Percentiles rank a stretch among this genome's conserved stretches.
These are phyloP conservation scores for Lates japonicus DNA, from an alignment of 2,797 vertebrate genomes.

Conservation along the genomic window DNA sequence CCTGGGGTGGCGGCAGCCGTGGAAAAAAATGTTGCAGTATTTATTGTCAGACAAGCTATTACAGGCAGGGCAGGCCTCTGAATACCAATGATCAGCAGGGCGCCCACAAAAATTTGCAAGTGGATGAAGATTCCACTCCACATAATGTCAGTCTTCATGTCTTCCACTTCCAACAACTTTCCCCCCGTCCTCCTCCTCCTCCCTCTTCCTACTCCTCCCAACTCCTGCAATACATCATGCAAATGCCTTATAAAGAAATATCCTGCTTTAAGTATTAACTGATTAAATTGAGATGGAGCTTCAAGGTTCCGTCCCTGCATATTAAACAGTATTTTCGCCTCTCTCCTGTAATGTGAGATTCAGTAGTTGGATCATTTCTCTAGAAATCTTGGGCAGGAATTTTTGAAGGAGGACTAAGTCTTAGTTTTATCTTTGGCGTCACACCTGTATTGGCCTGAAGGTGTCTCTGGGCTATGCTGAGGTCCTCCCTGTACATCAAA, in stretches of 20 bases:
- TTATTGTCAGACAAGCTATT: slow-evolving; percentile 77
- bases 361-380: slow-evolving; percentile 50
- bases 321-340: slow-evolving; percentile 63
- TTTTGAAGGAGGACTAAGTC: slow-evolving; percentile 41
- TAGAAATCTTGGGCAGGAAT: slow-evolving; percentile 52
- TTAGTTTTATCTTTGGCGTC: slow-evolving; percentile 38
- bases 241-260: slow-evolving; percentile 74
- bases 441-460: slow-evolving; percentile 38
- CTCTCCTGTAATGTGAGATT: slow-evolving; percentile 67
- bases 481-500: slow-evolving; percentile 4
- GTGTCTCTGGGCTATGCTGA: slow-evolving; percentile 24
- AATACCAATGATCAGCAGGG: slow-evolving; percentile 75
- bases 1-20: slow-evolving; percentile 42
- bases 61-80: slow-evolving; percentile 52
- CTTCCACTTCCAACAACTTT: slow-evolving; percentile 39
- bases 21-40: slow-evolving; percentile 58
- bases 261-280: slow-evolving; percentile 83
- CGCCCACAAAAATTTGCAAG: slow-evolving; percentile 53
- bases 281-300: slow-evolving; percentile 80
- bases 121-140: slow-evolving; percentile 52
- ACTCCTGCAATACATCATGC: slow-evolving; percentile 56
- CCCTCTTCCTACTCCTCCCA: not conserved
- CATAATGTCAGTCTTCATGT: slow-evolving; percentile 45
- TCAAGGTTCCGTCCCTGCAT: slow-evolving; percentile 81
- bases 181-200: not conserved